phyloP scores from a whole-genome alignment of 2,113 vertebrate species.

The Tichodroma muraria region DNA sequence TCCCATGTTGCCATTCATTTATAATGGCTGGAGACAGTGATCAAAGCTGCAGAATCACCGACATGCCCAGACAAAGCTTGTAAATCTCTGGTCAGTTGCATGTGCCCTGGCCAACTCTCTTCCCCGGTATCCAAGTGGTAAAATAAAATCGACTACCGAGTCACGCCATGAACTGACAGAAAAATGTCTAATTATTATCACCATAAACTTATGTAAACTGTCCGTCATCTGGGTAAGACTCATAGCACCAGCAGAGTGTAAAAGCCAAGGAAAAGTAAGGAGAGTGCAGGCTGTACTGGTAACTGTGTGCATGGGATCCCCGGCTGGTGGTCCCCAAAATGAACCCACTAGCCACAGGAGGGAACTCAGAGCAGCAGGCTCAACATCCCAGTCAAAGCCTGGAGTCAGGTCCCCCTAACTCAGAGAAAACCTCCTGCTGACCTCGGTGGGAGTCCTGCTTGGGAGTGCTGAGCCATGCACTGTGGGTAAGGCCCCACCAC shows the following conservation, averaged over 20 bases:
- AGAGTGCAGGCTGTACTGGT: not conserved
- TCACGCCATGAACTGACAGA: not conserved
- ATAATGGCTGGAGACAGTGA: not conserved
- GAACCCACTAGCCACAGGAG: not conserved
- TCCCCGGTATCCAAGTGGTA: not conserved
- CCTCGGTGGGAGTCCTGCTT: not conserved
- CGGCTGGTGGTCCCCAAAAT: not conserved
- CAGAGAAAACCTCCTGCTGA: not conserved
- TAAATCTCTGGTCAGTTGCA: not conserved
- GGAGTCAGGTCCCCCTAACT: not conserved
- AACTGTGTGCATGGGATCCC: not conserved
- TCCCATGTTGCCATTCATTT: not conserved
- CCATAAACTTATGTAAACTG: accelerated
- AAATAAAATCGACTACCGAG: not conserved
- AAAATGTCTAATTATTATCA: not conserved
- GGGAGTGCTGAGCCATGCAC: not conserved
- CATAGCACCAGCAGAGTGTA: not conserved
- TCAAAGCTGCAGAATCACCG: not conserved
- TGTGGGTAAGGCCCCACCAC: not conserved
- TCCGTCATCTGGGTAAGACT: too few species aligned
- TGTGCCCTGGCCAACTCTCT: not conserved
- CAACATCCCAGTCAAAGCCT: not conserved
- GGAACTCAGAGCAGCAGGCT: not conserved
- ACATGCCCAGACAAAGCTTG: not conserved
- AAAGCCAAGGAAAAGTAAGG: not conserved